Evolutionary conservation across 1,140 invertebrate species (phyloP).

Genomic region (Harpegnathos saltator): DNA sequence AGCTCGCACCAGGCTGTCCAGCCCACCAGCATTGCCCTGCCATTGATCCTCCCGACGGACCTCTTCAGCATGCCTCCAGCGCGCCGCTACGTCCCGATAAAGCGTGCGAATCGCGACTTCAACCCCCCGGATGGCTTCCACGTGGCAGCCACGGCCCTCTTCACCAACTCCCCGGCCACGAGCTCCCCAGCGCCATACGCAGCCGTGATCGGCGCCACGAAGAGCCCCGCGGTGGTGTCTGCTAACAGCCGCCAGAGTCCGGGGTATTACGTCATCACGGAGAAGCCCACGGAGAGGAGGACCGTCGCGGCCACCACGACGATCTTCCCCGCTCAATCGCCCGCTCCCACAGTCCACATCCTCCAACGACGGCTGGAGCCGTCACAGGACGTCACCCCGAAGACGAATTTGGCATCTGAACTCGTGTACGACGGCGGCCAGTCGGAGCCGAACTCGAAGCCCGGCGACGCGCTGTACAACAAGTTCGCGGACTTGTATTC

Average conservation of each 20-base stretch:
- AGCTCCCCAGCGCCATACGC: background rate
- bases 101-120: background rate
- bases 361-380: background rate
- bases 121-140: background rate
- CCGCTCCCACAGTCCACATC: background rate
- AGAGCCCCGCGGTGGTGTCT: background rate
- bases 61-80: background rate
- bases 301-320: background rate
- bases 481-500: conserved; percentile 8
- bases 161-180: background rate
- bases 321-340: conserved; percentile 9
- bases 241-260: background rate
- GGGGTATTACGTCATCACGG: background rate
- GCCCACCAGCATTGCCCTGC: conserved; percentile 20
- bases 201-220: background rate
- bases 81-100: conserved; percentile 32
- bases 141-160: background rate
- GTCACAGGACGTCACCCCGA: background rate
- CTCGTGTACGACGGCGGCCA: background rate
- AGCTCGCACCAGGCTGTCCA: background rate
- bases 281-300: background rate
- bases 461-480: conserved; percentile 11
- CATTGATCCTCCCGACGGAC: conserved; percentile 38
- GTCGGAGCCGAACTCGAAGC: background rate
- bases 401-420: too few species aligned